Base-by-base conservation (phyloP, 2,113 vertebrate species). In the Motacilla alba region DNA sequence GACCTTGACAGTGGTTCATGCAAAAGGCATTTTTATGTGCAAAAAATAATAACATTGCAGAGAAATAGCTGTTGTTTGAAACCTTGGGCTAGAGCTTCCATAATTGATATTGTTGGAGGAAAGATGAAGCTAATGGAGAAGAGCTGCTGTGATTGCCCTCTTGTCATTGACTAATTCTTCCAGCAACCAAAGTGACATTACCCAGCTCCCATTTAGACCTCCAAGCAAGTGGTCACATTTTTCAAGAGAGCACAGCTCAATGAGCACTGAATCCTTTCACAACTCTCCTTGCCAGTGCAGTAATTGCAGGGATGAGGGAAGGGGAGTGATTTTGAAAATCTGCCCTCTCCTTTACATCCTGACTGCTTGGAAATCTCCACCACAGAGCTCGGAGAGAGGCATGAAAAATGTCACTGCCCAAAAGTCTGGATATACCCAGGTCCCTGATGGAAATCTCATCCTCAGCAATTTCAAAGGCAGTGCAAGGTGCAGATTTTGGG, bases 1-100 rank as follows among this genome's bases (percentile, higher is more conserved):
- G 96, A 94, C 95, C 89, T 95, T 97, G 96, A 95, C 87, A 93
- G 87, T 87, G 43, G 87, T 85, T 95, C 94, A 96, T 96, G 84
- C 91, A 95, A 96, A 97, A 96, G 87, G 81, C 83, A 91, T 94
- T 95, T 95, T 92, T 91, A 87, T 93, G 93, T 75, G 60, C 93
- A 89, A 92, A 95, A 96, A 95, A 93, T 91, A 94, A 92, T 89
- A 95, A 94, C 91, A 82, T 69, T 94, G 89, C 33, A 53, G 94
- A 95, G 64, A 95, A 97, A 95, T 58, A 93, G 91, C 87, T 93
- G 85, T 95, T 97, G 75, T 84, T 91, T 87, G 95, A 82, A 95
- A 96, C 87, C 94, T 93, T 93, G 87, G 83, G 81, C 77, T 91
- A 87, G 18, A 89, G 94, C 89, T 89, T 89, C 89, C 94, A 95